Evolutionary conservation across 1,140 invertebrate species (phyloP).

Genomic region (Ctenoplectra terminalis): DNA sequence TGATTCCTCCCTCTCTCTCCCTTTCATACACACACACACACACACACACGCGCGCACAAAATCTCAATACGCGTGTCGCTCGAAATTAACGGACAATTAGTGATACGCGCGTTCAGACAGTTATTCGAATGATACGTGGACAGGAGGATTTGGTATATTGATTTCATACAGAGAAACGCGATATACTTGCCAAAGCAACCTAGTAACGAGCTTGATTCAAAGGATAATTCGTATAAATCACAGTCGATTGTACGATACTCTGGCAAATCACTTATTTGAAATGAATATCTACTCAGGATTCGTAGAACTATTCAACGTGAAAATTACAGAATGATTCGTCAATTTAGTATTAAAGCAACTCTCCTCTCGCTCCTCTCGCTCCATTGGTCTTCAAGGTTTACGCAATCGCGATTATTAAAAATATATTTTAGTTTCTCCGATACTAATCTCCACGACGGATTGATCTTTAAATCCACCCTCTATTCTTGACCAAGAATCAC

Average conservation of each 20-base stretch:
- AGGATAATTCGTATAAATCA: slow-evolving; percentile 45
- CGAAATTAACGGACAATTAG: slow-evolving; percentile 55
- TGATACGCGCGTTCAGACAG: background rate
- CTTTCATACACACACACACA: too few relatives aligned
- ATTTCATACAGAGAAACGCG: slow-evolving; percentile 38
- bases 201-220: slow-evolving; percentile 49
- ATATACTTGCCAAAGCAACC: background rate
- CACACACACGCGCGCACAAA: too few relatives aligned
- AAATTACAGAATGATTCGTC: background rate
- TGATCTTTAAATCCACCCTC: too few relatives aligned
- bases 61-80: slow-evolving; percentile 9
- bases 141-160: slow-evolving; percentile 36
- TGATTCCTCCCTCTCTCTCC: background rate
- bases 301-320: slow-evolving; percentile 5
- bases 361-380: background rate
- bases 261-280: slow-evolving; percentile 34
- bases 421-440: background rate
- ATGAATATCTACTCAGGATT: background rate
- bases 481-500: background rate
- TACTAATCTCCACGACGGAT: too few relatives aligned
- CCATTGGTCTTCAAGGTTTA: background rate
- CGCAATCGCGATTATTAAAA: slow-evolving; percentile 1
- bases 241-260: slow-evolving; percentile 16
- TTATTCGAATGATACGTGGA: slow-evolving; percentile 22
- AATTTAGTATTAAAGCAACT: slow-evolving; percentile 11